Conservation (phyloP, 2,113 vertebrate species). For the Pantherophis guttatus region DNA sequence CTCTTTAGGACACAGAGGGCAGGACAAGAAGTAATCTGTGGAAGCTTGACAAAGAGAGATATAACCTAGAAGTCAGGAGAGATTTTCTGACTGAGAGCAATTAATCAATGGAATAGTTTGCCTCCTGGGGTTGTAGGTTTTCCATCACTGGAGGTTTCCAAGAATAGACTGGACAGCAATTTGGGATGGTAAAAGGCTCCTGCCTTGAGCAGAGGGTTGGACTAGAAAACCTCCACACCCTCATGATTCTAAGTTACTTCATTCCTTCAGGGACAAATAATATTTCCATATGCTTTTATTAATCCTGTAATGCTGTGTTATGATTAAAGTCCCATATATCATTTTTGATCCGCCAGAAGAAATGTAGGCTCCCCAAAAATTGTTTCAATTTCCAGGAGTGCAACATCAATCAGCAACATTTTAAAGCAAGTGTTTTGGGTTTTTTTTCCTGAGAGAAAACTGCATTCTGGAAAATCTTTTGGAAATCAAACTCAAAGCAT, state of each 20-base stretch:
- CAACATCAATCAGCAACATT: background rate
- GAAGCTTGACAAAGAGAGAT: background rate
- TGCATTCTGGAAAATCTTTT: background rate
- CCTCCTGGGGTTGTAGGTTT: background rate
- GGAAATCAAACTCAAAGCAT: background rate
- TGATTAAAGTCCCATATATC: background rate
- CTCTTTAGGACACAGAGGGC: background rate
- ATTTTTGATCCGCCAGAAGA: background rate
- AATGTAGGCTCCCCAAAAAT: background rate
- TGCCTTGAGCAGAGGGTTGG: background rate
- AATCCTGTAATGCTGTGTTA: background rate
- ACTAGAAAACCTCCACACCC: background rate
- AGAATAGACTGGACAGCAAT: background rate
- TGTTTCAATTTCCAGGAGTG: background rate
- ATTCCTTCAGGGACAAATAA: background rate
- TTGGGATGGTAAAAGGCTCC: background rate
- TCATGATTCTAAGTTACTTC: background rate
- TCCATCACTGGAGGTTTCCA: background rate
- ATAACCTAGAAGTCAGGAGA: background rate
- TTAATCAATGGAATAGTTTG: background rate
- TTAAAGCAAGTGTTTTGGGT: background rate
- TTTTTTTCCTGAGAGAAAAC: background rate
- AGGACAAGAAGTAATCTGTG: background rate
- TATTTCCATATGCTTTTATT: background rate
- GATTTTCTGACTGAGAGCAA: background rate